A percentile compares a stretch with the other conserved stretches of the same genome.
Conservation (phyloP, 2,888 invertebrate species). For the Drosophila aldrichi region DNA sequence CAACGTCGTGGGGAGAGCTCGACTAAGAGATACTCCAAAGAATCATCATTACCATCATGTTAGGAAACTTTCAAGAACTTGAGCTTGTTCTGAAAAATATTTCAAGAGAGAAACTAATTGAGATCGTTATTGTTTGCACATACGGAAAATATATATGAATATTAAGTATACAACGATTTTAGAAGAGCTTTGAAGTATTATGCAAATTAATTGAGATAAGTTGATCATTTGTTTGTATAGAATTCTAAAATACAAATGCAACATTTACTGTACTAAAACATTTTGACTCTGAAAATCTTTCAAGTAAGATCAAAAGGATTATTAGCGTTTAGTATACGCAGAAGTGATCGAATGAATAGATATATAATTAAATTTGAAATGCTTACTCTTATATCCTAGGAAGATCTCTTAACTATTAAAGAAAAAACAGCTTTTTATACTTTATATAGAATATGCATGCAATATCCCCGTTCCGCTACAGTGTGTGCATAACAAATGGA, state of each 20-base stretch:
- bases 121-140: neutral
- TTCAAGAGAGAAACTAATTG: neutral
- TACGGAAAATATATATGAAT: neutral
- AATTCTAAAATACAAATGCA: too few species aligned
- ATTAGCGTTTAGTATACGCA: too few species aligned
- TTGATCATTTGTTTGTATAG: neutral
- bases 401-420: too few species aligned
- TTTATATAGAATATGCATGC: neutral
- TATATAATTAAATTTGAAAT: neutral
- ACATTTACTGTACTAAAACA: neutral
- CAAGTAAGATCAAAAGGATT: too few species aligned
- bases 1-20: neutral
- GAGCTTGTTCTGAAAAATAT: neutral
- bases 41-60: neutral
- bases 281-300: too few species aligned
- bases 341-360: neutral
- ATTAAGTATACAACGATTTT: neutral
- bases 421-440: neutral
- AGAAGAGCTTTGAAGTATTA: neutral
- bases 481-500: neutral
- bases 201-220: neutral
- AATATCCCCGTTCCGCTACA: slow-evolving; percentile 3
- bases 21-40: neutral
- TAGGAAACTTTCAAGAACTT: too few species aligned
- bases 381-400: neutral